Conservation (phyloP, 2,797 vertebrate species). For the Lagorchestes hirsutus region DNA sequence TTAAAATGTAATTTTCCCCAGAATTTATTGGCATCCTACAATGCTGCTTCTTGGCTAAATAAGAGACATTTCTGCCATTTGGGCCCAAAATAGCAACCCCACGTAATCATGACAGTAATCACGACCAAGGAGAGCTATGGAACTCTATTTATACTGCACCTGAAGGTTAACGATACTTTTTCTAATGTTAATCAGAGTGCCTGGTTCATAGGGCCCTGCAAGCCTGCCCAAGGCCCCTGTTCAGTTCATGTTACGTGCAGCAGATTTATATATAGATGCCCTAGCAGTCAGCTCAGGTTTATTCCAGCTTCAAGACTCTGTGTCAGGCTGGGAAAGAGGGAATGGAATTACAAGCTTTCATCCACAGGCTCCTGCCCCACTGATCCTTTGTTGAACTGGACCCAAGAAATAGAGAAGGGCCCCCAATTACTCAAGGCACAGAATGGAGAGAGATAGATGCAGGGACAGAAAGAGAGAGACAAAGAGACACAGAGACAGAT, state of each 20-base stretch:
- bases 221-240: not conserved
- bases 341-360: not conserved
- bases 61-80: constrained; percentile 76
- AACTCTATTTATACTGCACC: constrained; percentile 67
- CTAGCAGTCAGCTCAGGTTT: not conserved
- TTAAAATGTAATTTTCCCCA: constrained; percentile 78
- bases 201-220: constrained; percentile 1
- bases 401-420: not conserved
- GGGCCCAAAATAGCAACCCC: constrained; percentile 77
- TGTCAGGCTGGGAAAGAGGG: not conserved
- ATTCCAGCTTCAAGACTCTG: not conserved
- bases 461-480: not conserved
- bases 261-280: constrained; percentile 16
- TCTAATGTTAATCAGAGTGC: constrained; percentile 6
- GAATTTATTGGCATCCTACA: constrained; percentile 80
- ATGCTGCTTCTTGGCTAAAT: constrained; percentile 78
- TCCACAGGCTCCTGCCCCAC: not conserved
- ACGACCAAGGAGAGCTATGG: constrained; percentile 65
- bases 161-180: constrained; percentile 72
- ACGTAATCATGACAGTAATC: constrained; percentile 75
- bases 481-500: not conserved
- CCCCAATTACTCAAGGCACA: not conserved
- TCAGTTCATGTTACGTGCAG: not conserved
- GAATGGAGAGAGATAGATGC: not conserved
- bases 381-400: not conserved